Base-by-base conservation (phyloP, 2,113 vertebrate species). In the Hymenochirus boettgeri region DNA sequence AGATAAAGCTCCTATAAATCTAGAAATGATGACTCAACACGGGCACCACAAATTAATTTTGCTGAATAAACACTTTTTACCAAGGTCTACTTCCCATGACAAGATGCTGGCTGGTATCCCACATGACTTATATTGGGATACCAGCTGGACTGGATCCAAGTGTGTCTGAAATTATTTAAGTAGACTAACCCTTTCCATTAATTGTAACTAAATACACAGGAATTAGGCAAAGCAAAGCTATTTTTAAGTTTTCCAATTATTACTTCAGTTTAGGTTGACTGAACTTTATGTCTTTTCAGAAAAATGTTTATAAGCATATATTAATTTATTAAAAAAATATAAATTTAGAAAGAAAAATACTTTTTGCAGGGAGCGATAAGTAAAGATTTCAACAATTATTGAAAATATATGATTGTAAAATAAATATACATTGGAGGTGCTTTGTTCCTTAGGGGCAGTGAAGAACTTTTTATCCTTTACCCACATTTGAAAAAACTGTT, bases 1-100 rank as follows among this genome's bases (percentile, higher is more conserved):
- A 39, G 57, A 57, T 24, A 65, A 57, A 42, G 29, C 7, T 27
- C 25, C 42, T 57, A 47, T 65, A 57, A 56, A 57, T 65, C 52
- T 24, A 2, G 19, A 48, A 29, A 26, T 57, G 62, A 47, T 65
- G 52, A 65, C 53, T 57, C 52, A 65, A 42, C 62, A 33, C n/a
- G 62, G 53, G 24, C 45, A 59, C 22, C 19, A 33, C 6, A 42
- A 66, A 23, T 57, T 46, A 13, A 59, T 39, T 58, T 21, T 15
- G 64, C 64, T 51, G 54, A 58, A 58, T 59, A 39, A 21, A 8
- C 27, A 24, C 2, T 57, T 47, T 25, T 8, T 24, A 57, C 10
- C 35, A 21, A 56, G 31, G 42, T 17, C 25, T 26, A 65, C 53
- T 47, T 33, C 22, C 19, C 27, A 33, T 57, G 53, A 57, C 53